phyloP scores from a whole-genome alignment of 2,888 invertebrate genomes.

The Conomelus anceps region DNA sequence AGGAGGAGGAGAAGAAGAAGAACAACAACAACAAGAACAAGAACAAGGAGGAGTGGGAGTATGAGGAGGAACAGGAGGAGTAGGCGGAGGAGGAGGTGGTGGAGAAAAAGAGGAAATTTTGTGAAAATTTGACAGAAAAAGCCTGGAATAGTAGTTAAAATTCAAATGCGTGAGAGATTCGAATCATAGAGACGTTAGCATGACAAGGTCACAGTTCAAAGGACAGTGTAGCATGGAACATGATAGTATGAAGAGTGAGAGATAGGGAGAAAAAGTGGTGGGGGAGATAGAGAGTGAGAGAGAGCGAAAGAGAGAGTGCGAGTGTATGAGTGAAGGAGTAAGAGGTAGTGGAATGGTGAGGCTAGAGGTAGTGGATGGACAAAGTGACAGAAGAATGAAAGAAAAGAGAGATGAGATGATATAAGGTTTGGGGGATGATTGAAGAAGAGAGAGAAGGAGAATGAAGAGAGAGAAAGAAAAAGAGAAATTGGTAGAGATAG shows the following conservation, averaged over 20 bases:
- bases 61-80: background rate
- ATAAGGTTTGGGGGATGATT: background rate
- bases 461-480: background rate
- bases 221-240: background rate
- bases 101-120: too few species aligned
- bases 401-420: background rate
- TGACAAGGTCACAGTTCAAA: background rate
- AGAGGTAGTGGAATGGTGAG: too few species aligned
- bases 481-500: background rate
- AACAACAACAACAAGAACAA: slow-evolving; percentile 13
- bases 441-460: slow-evolving; percentile 6
- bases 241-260: background rate
- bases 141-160: background rate
- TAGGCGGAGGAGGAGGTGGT: slow-evolving; percentile 5
- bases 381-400: background rate
- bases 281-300: too few species aligned
- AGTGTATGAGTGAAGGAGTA: too few species aligned
- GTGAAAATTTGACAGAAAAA: slow-evolving; percentile 4
- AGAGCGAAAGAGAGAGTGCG: too few species aligned
- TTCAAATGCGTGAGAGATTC: background rate
- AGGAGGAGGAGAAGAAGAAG: slow-evolving; percentile 1
- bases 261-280: too few species aligned
- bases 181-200: background rate
- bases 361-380: too few species aligned
- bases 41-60: background rate